Percentiles rank a stretch among this genome's conserved stretches.
Conservation (phyloP, 2,888 invertebrate species). For the Malthinus seriepunctatus region DNA sequence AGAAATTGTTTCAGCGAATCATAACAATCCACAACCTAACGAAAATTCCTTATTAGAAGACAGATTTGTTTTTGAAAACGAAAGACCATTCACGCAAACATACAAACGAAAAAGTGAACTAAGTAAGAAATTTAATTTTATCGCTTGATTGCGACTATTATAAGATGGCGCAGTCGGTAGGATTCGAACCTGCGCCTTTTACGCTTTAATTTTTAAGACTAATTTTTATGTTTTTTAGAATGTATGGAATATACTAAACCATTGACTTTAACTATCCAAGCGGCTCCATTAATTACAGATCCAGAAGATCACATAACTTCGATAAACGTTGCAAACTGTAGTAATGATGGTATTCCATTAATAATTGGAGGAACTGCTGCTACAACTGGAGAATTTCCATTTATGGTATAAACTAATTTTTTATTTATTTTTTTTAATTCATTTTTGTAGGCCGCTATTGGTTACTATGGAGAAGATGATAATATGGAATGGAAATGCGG, state of each 20-base stretch:
- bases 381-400: slow-evolving; percentile 62
- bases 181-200: no score
- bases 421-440: background rate
- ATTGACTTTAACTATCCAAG: slow-evolving; percentile 57
- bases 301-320: slow-evolving; percentile 54
- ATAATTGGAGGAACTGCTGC: slow-evolving; percentile 64
- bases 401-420: slow-evolving; percentile 57
- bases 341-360: slow-evolving; percentile 57
- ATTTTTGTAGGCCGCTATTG: slow-evolving; percentile 51
- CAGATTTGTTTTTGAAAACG: slow-evolving; percentile 28
- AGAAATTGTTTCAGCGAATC: slow-evolving; percentile 4
- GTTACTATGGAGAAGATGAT: slow-evolving; percentile 43
- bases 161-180: no score
- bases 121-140: slow-evolving; percentile 38
- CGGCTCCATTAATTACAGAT: slow-evolving; percentile 58
- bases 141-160: background rate
- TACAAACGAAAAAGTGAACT: slow-evolving; percentile 41
- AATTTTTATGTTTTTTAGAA: slow-evolving; percentile 53
- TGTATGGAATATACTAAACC: slow-evolving; percentile 60
- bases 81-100: slow-evolving; percentile 3
- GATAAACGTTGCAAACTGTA: slow-evolving; percentile 58
- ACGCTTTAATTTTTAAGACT: background rate
- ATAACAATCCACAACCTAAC: slow-evolving; percentile 17
- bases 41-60: slow-evolving; percentile 32
- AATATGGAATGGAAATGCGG: slow-evolving; percentile 56